These are phyloP conservation scores for Cartodere bifasciata DNA, from an alignment of 2,888 invertebrate species.

Conservation along the genomic window DNA sequence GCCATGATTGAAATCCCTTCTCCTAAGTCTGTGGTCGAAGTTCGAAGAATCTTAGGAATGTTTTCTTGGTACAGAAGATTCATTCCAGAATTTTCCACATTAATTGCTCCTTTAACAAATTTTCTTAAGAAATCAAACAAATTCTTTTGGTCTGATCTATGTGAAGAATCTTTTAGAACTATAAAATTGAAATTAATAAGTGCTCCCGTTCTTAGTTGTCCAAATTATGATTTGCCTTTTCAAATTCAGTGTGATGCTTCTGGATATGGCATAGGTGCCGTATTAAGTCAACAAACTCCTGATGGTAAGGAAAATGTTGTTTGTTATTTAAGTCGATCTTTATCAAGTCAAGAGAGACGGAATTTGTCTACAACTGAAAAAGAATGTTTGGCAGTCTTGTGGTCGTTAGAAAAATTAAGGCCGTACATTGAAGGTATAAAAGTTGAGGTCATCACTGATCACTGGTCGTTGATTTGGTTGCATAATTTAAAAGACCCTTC, in stretches of 20 bases:
- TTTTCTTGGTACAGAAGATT: slow-evolving; percentile 12
- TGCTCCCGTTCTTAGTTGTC: slow-evolving; percentile 13
- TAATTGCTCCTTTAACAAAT: slow-evolving; percentile 4
- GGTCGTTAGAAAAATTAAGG: slow-evolving; percentile 9
- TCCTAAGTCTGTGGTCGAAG: slow-evolving; percentile 12
- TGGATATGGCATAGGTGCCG: slow-evolving; percentile 12
- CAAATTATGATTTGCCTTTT: slow-evolving; percentile 12
- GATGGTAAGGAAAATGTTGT: slow-evolving; percentile 8
- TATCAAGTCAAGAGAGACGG: slow-evolving; percentile 9
- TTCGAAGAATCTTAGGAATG: slow-evolving; percentile 14
- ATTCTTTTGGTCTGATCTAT: slow-evolving; percentile 8
- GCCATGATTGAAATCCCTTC: slow-evolving; percentile 13
- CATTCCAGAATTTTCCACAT: slow-evolving; percentile 10
- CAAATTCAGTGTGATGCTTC: slow-evolving; percentile 11
- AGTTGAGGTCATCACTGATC: slow-evolving; percentile 13
- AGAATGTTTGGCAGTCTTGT: slow-evolving; percentile 7
- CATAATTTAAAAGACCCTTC: slow-evolving; percentile 11
- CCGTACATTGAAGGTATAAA: slow-evolving; percentile 11
- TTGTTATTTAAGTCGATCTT: slow-evolving; percentile 9
- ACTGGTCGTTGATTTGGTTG: slow-evolving; percentile 11
- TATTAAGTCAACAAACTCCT: slow-evolving; percentile 6
- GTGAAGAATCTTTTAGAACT: slow-evolving; percentile 7
- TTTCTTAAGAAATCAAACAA: slow-evolving; percentile 1
- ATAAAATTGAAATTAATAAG: slow-evolving; percentile 10
- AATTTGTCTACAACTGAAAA: slow-evolving; percentile 10